These are phyloP conservation scores for Drosophila conformis DNA, from an alignment of 2,888 invertebrate genomes.

Conservation along the genomic window DNA sequence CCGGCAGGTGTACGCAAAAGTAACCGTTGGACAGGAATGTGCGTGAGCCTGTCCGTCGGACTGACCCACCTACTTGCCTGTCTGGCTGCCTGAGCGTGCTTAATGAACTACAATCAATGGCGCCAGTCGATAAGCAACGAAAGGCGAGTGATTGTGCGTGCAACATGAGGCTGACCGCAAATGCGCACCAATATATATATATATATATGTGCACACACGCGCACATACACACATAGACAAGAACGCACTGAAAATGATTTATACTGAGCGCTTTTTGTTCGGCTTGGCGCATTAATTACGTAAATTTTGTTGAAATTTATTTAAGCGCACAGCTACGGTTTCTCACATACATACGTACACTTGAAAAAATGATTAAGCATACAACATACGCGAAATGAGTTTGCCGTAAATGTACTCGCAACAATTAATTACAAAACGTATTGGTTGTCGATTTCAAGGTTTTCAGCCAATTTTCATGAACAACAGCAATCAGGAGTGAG, in stretches of 20 bases:
- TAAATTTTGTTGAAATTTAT: conserved; percentile 72
- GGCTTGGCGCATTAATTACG: conserved; percentile 71
- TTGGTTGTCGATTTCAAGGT: conserved; percentile 41
- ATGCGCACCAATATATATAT: conserved; percentile 42
- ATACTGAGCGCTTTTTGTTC: conserved; percentile 38
- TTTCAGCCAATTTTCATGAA: conserved; percentile 18
- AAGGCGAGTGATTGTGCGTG: conserved; percentile 72
- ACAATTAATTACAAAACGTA: conserved; percentile 65
- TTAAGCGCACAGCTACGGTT: conserved; percentile 47
- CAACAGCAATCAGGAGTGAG: neutral
- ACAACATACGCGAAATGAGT: conserved; percentile 26
- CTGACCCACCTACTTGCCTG: neutral
- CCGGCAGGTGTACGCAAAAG: conserved; percentile 48
- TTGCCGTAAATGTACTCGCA: conserved; percentile 45
- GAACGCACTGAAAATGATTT: conserved; percentile 47
- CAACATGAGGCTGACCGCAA: conserved; percentile 73
- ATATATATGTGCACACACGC: conserved; percentile 11
- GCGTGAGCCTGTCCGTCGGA: conserved; percentile 37
- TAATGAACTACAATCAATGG: conserved; percentile 81
- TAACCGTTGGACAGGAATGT: conserved; percentile 29
- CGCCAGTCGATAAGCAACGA: conserved; percentile 72
- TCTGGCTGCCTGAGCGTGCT: conserved; percentile 60
- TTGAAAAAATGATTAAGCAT: conserved; percentile 22
- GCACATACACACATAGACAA: neutral
- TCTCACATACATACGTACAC: neutral